Conservation (phyloP, 2,113 vertebrate species). For the Callospermophilus lateralis region DNA sequence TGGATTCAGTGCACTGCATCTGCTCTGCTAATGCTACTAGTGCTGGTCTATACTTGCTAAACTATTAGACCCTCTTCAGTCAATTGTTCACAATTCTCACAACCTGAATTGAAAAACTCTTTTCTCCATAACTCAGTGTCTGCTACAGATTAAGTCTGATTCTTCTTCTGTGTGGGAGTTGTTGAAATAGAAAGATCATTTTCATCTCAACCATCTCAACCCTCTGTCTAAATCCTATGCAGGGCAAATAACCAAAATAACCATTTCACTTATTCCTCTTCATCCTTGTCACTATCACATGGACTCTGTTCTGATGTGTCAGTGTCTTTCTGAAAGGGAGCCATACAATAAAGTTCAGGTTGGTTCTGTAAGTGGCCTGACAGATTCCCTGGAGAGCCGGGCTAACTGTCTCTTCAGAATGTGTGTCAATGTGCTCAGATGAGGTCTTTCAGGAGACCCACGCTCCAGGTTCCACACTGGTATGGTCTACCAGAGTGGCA, state of each 20-base stretch:
- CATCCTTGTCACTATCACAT: neutral
- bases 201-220: no score
- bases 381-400: neutral
- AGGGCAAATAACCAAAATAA: neutral
- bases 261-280: neutral
- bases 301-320: neutral
- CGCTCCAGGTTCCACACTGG: neutral
- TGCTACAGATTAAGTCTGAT: neutral
- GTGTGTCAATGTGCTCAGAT: neutral
- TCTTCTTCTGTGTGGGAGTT: neutral
- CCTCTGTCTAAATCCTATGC: fast-evolving
- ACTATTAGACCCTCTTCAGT: neutral
- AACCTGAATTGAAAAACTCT: neutral
- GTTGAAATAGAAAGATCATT: neutral
- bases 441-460: no score
- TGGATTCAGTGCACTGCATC: neutral
- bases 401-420: neutral
- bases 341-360: neutral
- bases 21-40: neutral
- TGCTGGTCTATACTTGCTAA: neutral
- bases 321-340: neutral
- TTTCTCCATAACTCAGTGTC: neutral
- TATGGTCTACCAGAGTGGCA: neutral
- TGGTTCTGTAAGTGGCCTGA: fast-evolving
- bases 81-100: neutral